These are phyloP conservation scores for Myripristis murdjan DNA, from an alignment of 2,797 vertebrate species.

Conservation along the genomic window DNA sequence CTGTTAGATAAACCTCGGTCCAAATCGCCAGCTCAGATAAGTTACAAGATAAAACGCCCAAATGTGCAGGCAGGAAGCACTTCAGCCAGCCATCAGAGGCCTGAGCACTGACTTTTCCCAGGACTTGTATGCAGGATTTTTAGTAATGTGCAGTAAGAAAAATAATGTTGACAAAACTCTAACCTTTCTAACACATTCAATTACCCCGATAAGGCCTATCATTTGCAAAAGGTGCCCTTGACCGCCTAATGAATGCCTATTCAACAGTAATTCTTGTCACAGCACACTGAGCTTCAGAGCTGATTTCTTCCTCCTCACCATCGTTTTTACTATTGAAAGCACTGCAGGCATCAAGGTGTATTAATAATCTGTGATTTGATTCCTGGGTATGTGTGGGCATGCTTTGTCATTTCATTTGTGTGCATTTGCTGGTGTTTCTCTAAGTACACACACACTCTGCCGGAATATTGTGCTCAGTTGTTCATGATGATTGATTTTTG, in stretches of 20 bases:
- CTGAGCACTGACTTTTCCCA: background rate
- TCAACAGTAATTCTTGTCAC: conserved; percentile 17
- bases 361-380: conserved; percentile 3
- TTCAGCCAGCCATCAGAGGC: background rate
- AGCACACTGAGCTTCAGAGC: conserved; percentile 1
- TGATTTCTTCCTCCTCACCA: background rate
- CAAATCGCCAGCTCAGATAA: too few species aligned
- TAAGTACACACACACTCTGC: background rate
- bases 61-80: too few species aligned
- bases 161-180: background rate
- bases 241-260: conserved; percentile 12
- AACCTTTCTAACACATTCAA: background rate
- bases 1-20: too few species aligned
- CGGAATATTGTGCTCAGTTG: background rate
- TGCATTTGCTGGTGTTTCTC: conserved; percentile 13
- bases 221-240: background rate
- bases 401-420: background rate
- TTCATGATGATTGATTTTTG: conserved; percentile 29
- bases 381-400: background rate
- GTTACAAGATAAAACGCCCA: too few species aligned
- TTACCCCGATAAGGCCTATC: background rate
- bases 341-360: background rate
- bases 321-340: conserved; percentile 27
- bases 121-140: background rate
- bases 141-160: background rate